A percentile compares a stretch with the other conserved stretches of the same genome.
These are phyloP conservation scores for Agelas oroides DNA, from an alignment of 37 sponge, comb jelly and placozoan genomes.

Conservation along the genomic window DNA sequence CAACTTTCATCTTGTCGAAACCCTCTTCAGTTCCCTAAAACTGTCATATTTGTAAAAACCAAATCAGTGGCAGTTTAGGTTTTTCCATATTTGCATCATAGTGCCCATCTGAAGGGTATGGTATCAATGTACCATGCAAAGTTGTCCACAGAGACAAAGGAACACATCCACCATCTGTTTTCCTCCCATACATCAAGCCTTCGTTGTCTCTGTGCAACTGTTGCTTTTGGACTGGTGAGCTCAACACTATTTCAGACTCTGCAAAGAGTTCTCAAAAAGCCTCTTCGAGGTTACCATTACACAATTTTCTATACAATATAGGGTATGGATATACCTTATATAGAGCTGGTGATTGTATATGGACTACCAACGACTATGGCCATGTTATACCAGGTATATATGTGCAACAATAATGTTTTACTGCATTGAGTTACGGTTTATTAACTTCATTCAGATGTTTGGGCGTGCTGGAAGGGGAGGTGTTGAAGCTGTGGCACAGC, in stretches of 20 bases:
- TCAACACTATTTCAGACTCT: no score
- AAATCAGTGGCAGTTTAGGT: not conserved
- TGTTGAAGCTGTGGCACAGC: not conserved
- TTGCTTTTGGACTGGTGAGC: constrained; percentile 4
- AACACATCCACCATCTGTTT: not conserved
- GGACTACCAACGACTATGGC: not conserved
- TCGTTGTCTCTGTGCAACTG: not conserved
- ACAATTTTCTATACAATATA: not conserved
- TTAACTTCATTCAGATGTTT: not conserved
- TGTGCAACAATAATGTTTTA: not conserved
- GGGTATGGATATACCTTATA: not conserved
- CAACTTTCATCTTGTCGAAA: not conserved
- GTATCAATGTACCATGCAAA: not conserved
- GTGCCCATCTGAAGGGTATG: not conserved
- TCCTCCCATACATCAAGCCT: not conserved
- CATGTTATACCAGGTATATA: not conserved
- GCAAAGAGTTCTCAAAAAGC: no score
- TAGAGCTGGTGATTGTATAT: constrained; percentile 2
- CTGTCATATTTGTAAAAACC: not conserved
- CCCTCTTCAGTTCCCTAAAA: not conserved
- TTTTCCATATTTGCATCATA: not conserved
- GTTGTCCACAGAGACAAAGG: not conserved
- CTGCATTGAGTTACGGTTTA: not conserved
- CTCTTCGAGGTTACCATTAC: not conserved
- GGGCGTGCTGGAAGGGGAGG: constrained; percentile 24